These are phyloP conservation scores for Tricholauxania praeusta DNA, from an alignment of 2,888 invertebrate species.

Conservation along the genomic window DNA sequence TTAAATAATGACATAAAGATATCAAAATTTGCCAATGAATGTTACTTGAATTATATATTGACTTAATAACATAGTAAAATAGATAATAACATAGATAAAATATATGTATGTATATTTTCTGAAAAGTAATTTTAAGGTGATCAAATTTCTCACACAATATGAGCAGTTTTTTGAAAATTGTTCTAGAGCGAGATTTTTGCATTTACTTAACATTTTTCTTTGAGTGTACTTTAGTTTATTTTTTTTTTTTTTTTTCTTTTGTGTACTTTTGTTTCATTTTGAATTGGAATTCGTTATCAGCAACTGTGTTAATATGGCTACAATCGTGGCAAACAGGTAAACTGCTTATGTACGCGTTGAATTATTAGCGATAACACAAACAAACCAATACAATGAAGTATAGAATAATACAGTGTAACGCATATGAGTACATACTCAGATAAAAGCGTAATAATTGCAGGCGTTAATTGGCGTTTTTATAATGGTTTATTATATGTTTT, in stretches of 20 bases:
- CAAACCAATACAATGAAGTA: conserved; percentile 24
- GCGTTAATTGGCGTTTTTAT: conserved; percentile 53
- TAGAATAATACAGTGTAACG: conserved; percentile 7
- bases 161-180: too few species aligned
- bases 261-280: conserved; percentile 10
- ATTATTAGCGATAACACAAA: conserved; percentile 59
- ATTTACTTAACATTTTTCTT: neutral
- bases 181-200: too few species aligned
- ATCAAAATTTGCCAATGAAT: too few species aligned
- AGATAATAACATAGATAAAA: too few species aligned
- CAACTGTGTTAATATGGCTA: conserved; percentile 21
- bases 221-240: neutral
- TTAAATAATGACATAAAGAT: too few species aligned
- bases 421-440: conserved; percentile 1
- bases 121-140: too few species aligned
- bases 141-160: too few species aligned
- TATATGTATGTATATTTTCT: too few species aligned
- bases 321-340: conserved; percentile 11
- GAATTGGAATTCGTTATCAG: conserved; percentile 21
- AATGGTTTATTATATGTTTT: neutral
- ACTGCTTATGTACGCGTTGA: conserved; percentile 57
- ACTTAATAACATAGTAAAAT: too few species aligned
- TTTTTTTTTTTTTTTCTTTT: too few species aligned
- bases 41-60: too few species aligned
- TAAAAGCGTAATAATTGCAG: conserved; percentile 47